Conservation (phyloP, 2,888 invertebrate species). For the Xestia xanthographa region DNA sequence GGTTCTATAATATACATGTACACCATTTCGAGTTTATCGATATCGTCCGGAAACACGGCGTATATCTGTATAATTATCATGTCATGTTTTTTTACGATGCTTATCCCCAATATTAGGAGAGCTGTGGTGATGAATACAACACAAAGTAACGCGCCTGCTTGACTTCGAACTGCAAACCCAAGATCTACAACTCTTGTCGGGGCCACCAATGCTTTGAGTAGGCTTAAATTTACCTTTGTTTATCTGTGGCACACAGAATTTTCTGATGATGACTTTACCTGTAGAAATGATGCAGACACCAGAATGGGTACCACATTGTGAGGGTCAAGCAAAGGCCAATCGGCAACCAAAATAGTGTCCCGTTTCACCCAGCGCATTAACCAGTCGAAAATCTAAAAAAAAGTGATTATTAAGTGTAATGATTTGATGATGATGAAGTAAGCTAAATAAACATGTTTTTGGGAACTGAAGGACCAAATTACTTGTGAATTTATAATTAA, state of each 20-base stretch:
- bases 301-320: conserved; percentile 97
- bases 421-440: no score
- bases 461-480: not conserved
- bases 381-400: conserved; percentile 97
- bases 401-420: no score
- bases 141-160: not conserved
- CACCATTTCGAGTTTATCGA: no score
- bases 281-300: conserved; percentile 98
- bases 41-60: no score
- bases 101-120: not conserved
- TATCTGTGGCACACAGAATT: not conserved
- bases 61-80: no score
- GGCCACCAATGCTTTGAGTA: not conserved
- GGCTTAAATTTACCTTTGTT: not conserved
- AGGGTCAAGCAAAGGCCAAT: conserved; percentile 94
- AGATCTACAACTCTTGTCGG: not conserved
- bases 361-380: conserved; percentile 98
- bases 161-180: not conserved
- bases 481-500: not conserved
- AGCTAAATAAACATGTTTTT: no score
- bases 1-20: no score
- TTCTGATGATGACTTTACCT: conserved; percentile 76
- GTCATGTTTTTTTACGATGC: not conserved
- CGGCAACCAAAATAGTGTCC: conserved; percentile 92
- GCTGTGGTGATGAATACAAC: not conserved